Evolutionary conservation across 2,113 vertebrate species (phyloP).

Genomic region (Balaeniceps rex): DNA sequence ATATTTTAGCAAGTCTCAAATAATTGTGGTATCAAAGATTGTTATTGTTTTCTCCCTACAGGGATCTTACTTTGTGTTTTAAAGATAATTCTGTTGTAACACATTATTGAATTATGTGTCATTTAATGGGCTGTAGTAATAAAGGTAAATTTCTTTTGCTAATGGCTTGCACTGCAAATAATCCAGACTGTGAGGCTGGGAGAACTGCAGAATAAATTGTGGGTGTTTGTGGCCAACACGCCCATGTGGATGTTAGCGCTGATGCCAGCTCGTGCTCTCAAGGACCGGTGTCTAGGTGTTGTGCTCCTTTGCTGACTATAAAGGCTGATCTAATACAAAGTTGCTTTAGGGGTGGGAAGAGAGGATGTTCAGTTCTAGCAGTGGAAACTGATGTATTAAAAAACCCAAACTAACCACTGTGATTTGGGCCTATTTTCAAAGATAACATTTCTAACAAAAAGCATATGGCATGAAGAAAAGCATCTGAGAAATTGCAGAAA

Average conservation of each 20-base stretch:
- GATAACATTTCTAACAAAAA: not conserved
- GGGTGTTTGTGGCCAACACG: not conserved
- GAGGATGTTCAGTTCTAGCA: not conserved
- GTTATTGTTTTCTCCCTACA: not conserved
- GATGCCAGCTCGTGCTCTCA: accelerated
- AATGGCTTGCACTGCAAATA: not conserved
- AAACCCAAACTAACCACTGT: accelerated
- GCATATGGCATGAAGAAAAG: not conserved
- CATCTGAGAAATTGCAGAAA: not conserved
- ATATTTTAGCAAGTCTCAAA: not conserved
- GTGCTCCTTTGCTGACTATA: not conserved
- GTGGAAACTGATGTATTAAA: not conserved
- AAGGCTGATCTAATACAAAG: not conserved
- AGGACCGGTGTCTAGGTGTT: not conserved
- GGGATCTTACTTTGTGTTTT: not conserved
- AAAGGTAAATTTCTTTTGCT: not conserved
- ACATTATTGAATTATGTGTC: not conserved
- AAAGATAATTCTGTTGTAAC: constrained; percentile 23
- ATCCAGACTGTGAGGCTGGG: not conserved
- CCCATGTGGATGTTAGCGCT: accelerated
- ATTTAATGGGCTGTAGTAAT: not conserved
- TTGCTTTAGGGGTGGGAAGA: not conserved
- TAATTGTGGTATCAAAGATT: not conserved
- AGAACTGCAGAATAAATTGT: not conserved
- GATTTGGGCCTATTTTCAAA: not conserved